Percentiles rank a stretch among this genome's conserved stretches.
phyloP scores from a whole-genome alignment of 64 coral and sea anemone genomes.

The Stylophora pistillata region DNA sequence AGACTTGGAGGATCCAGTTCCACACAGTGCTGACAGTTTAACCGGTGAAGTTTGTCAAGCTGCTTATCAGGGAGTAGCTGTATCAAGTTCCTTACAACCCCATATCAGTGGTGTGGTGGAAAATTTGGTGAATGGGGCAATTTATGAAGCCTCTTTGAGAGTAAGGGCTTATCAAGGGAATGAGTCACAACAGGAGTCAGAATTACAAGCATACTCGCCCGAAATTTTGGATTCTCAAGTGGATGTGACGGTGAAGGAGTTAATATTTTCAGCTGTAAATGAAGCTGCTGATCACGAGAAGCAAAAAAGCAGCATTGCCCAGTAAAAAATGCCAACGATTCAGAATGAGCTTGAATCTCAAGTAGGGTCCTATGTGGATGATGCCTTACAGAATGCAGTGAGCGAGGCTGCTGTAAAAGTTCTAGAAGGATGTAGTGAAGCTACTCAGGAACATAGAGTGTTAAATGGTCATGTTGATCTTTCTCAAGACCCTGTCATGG shows the following conservation, averaged over 20 bases:
- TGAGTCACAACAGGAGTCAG: neutral
- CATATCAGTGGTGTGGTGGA: slow-evolving; percentile 46
- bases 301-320: neutral
- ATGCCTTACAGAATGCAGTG: neutral
- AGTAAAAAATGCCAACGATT: neutral
- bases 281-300: neutral
- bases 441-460: neutral
- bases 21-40: neutral
- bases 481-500: neutral
- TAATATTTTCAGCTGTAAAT: slow-evolving; percentile 26
- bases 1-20: neutral
- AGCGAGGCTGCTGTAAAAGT: slow-evolving; percentile 3
- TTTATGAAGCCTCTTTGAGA: slow-evolving; percentile 56
- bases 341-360: neutral
- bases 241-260: neutral
- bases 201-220: neutral
- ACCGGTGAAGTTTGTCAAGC: neutral
- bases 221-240: slow-evolving; percentile 28
- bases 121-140: slow-evolving; percentile 65
- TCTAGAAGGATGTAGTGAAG: neutral
- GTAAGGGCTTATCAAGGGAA: neutral
- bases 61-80: neutral
- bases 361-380: neutral
- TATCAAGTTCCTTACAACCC: slow-evolving; percentile 47
- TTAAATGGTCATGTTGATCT: slow-evolving; percentile 34